These are phyloP conservation scores for Tachina lurida DNA, from an alignment of 2,888 invertebrate species.

Conservation along the genomic window DNA sequence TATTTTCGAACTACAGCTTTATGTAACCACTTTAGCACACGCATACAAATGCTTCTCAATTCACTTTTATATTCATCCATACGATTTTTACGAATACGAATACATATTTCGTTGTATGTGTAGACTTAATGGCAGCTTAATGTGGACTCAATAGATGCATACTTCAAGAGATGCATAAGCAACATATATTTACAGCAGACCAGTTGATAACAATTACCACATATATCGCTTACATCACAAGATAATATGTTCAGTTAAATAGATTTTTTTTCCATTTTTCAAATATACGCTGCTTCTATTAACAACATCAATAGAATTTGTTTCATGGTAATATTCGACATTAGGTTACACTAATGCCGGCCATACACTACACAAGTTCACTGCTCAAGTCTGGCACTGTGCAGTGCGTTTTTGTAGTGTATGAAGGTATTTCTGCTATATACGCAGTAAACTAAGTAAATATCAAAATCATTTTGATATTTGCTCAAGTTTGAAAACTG, in stretches of 20 bases:
- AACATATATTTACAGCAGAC: conserved; percentile 1
- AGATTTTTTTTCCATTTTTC: conserved; percentile 8
- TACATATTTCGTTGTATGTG: not conserved
- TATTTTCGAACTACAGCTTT: conserved; percentile 11
- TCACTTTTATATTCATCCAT: not conserved
- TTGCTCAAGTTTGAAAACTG: too few relatives aligned
- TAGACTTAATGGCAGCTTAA: conserved; percentile 36
- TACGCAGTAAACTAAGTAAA: too few relatives aligned
- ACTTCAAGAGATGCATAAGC: not conserved
- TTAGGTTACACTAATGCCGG: not conserved
- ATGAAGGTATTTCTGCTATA: too few relatives aligned
- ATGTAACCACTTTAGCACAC: not conserved
- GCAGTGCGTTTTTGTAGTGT: too few relatives aligned
- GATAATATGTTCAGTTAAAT: conserved; percentile 33
- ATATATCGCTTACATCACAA: conserved; percentile 46
- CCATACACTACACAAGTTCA: too few relatives aligned
- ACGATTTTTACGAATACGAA: not conserved
- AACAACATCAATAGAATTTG: conserved; percentile 28
- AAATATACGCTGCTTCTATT: conserved; percentile 3
- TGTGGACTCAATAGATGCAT: not conserved
- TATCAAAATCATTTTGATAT: too few relatives aligned
- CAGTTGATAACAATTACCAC: conserved; percentile 54
- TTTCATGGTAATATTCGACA: conserved; percentile 6
- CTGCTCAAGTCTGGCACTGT: too few relatives aligned
- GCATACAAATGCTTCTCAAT: not conserved